Evolutionary conservation across 2,113 vertebrate genomes (phyloP).

Genomic region (Theristicus caerulescens): DNA sequence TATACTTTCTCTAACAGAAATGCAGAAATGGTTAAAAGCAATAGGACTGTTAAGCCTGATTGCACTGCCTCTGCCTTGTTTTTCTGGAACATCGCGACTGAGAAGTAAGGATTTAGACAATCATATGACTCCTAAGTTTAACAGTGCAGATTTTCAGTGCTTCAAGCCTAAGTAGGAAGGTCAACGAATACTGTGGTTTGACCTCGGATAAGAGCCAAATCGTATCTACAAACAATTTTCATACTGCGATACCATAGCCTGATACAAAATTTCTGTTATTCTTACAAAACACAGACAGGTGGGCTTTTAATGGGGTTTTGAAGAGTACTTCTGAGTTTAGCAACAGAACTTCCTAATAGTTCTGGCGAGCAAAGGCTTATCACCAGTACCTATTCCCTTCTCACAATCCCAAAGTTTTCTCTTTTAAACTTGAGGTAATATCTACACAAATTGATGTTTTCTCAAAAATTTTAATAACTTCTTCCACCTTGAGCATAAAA

Average conservation of each 20-base stretch:
- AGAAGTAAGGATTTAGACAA: constrained; percentile 51
- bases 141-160: constrained; percentile 46
- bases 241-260: background rate
- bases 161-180: background rate
- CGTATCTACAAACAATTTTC: background rate
- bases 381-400: background rate
- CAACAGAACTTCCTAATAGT: background rate
- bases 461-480: background rate
- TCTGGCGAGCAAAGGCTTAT: background rate
- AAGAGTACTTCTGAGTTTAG: background rate
- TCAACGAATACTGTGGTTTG: constrained; percentile 31
- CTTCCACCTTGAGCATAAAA: background rate
- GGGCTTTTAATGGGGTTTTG: background rate
- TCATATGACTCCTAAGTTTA: constrained; percentile 54
- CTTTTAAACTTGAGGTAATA: background rate
- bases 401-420: background rate
- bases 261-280: background rate
- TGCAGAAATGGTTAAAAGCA: constrained; percentile 37
- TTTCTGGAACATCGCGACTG: background rate
- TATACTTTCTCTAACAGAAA: background rate
- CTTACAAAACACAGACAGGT: background rate
- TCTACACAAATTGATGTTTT: background rate
- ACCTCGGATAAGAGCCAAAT: background rate
- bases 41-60: background rate
- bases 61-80: constrained; percentile 26